phyloP scores from a whole-genome alignment of 2,113 vertebrate species.

The Zootoca vivipara region DNA sequence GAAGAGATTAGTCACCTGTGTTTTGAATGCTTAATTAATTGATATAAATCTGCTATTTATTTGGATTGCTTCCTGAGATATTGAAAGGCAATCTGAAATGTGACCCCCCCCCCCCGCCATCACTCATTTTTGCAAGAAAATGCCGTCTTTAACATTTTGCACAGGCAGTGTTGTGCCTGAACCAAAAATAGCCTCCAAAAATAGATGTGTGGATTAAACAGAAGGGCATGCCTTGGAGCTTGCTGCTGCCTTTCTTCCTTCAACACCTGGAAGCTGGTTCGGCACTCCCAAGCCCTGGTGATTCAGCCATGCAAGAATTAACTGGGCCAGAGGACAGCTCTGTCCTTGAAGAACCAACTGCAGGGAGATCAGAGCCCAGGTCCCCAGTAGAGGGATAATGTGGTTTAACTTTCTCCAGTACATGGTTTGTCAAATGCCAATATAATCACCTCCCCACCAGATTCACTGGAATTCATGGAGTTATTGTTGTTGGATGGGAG shows the following conservation, averaged over 20 bases:
- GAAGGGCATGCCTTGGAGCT: not conserved
- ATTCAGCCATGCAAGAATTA: not conserved
- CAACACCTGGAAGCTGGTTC: not conserved
- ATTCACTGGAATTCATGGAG: not conserved
- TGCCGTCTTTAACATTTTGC: not conserved
- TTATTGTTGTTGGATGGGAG: not conserved
- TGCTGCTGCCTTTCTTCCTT: not conserved
- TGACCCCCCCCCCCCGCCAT: rapidly evolving
- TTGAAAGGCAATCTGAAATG: too few relatives aligned
- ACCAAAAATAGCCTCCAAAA: not conserved
- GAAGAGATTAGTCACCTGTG: too few relatives aligned
- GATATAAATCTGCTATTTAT: too few relatives aligned
- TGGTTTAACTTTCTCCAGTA: not conserved
- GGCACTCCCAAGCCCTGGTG: not conserved
- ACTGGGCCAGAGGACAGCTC: not conserved
- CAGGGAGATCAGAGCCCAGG: not conserved
- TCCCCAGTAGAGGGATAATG: not conserved
- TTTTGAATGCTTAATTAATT: too few relatives aligned
- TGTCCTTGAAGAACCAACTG: not conserved
- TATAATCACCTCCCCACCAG: not conserved
- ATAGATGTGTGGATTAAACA: not conserved
- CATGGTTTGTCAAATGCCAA: not conserved
- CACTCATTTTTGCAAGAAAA: too few relatives aligned
- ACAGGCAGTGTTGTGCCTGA: not conserved
- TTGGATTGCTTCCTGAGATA: too few relatives aligned